Base-by-base conservation (phyloP, 2,797 vertebrate genomes). In the Tympanoctomys barrerae region DNA sequence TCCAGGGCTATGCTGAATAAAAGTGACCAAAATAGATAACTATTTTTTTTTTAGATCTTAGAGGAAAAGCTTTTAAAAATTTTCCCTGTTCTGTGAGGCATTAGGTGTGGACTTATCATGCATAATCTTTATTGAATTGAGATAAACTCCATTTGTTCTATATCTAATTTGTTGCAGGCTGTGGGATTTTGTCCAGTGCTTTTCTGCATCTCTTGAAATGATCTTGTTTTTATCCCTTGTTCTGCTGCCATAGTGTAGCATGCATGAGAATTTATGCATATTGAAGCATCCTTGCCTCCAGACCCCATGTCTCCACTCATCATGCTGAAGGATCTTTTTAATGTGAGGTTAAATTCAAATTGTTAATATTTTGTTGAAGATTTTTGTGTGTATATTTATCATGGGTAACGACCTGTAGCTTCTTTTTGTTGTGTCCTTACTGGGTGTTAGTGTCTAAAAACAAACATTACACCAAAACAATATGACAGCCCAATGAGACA, bases 131-230 rank as follows among this genome's bases (percentile, higher is more conserved):
- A 39, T 14, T 87, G 46, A 31, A 16, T 28, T 31, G 24, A 66
- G 31, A 70, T 70, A 36, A 36, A 70, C 66, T 70, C 66, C 16
- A 33, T 66, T 68, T 12, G 7, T 36, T 70, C 66, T 36, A 21
- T 70, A 46, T 28, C 31, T 92, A 59, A 61, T 21, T 89, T 68
- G 36, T 68, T 52, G 75, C 79, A 18, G 22, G 31, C 49, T 10
- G 18, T 19, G 89, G 39, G 31, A 28, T 49, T 89, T 52, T 70
- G 28, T 77, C 28, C 68, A 31, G n/a, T 33, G 28, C 57, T 83
- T 77, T 81, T 57, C 36, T 75, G 42, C 19, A 22, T 83, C 52
- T 78, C 14, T 42, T 83, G 92, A 89, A 62, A 78, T 19, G 70
- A 52, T 36, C 11, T 13, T 19, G 57, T 22, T 61, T 78, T 70